Evolutionary conservation across 2,888 invertebrate species (phyloP).

Genomic region (Conus canariensis): DNA sequence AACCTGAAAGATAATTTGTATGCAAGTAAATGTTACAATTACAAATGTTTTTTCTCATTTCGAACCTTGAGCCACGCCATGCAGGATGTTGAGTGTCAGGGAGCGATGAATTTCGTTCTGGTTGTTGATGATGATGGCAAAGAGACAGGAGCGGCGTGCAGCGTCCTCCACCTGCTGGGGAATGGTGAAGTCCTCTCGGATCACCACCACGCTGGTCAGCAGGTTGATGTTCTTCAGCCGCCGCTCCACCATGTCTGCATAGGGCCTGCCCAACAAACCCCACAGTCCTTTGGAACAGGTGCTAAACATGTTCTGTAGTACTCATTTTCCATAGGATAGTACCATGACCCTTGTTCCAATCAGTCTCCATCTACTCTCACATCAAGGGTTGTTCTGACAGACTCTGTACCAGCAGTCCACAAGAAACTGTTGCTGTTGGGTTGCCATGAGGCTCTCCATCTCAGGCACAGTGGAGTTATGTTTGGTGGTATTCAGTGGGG

Average conservation of each 20-base stretch:
- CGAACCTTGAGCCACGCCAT: slow-evolving; percentile 90
- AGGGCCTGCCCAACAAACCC: slow-evolving; percentile 75
- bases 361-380: no score
- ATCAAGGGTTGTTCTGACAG: no score
- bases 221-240: slow-evolving; percentile 87
- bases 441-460: no score
- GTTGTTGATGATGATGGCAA: slow-evolving; percentile 91
- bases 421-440: no score
- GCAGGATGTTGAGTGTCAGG: slow-evolving; percentile 92
- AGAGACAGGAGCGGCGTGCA: slow-evolving; percentile 91
- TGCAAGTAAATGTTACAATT: no score
- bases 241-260: slow-evolving; percentile 92
- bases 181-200: slow-evolving; percentile 92
- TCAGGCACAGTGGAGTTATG: no score
- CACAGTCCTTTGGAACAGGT: not conserved
- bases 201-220: slow-evolving; percentile 90
- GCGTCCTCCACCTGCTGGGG: slow-evolving; percentile 89
- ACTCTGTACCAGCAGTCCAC: no score
- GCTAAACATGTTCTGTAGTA: not conserved
- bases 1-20: no score
- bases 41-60: no score
- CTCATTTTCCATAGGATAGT: no score
- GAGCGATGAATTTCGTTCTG: slow-evolving; percentile 92
- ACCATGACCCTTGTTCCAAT: no score
- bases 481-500: no score